phyloP scores from a whole-genome alignment of 1,140 invertebrate genomes.

The Ceratina japonica region DNA sequence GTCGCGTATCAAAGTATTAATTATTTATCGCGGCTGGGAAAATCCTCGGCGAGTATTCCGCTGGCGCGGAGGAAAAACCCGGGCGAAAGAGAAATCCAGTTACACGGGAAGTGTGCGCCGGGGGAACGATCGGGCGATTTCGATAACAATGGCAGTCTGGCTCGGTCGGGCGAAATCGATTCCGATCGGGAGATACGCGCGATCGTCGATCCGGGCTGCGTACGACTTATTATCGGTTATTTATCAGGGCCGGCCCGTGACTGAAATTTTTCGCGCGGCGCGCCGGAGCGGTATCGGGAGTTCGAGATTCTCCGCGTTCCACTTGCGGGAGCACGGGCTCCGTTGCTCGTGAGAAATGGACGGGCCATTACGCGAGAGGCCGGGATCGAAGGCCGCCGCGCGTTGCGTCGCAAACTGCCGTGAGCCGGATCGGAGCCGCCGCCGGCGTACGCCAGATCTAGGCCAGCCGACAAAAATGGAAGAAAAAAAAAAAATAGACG shows the following conservation, averaged over 20 bases:
- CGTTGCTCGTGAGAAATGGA: slow-evolving; percentile 43
- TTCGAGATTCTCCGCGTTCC: slow-evolving; percentile 34
- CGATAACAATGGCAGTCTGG: slow-evolving; percentile 11
- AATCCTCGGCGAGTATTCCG: no score
- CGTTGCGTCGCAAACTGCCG: slow-evolving; percentile 30
- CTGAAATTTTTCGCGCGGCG: slow-evolving; percentile 41
- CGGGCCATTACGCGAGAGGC: slow-evolving; percentile 14
- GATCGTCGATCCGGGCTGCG: background rate
- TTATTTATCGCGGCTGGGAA: no score
- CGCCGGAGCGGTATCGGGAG: background rate
- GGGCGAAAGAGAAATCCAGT: background rate
- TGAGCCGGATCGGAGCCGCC: slow-evolving; percentile 33
- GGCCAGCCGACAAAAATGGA: slow-evolving; percentile 11
- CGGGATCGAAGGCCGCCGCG: slow-evolving; percentile 44
- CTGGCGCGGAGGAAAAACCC: background rate
- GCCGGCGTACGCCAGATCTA: slow-evolving; percentile 21
- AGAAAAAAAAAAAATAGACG: background rate
- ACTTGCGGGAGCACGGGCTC: slow-evolving; percentile 22
- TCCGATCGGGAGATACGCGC: slow-evolving; percentile 4
- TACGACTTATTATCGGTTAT: slow-evolving; percentile 45
- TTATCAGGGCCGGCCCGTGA: slow-evolving; percentile 40
- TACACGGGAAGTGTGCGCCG: background rate
- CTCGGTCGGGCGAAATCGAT: slow-evolving; percentile 1
- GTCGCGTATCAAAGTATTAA: no score
- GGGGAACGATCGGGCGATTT: background rate